Evolutionary conservation across 1,140 invertebrate species (phyloP), one percentile per base, ranked within the genome.

Genomic region (Ostrea denselamellosa): DNA sequence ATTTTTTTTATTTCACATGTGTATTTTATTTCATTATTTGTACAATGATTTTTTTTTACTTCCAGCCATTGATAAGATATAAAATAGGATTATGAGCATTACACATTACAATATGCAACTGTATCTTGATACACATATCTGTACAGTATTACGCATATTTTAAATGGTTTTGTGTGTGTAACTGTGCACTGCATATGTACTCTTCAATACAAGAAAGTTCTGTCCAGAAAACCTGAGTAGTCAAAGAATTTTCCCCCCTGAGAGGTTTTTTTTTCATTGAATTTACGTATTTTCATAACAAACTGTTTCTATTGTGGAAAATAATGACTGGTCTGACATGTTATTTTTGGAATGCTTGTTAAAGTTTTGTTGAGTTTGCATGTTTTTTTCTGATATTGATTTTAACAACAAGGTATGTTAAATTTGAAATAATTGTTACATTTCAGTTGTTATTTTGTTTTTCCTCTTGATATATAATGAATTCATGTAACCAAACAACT

Each of bases 321-420:
- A 44, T 44, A 44, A 44, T 44, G 56, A 0, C 19, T 62, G n/a
- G 17, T 19, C 19, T 62, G n/a, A 62, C 14, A 62, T 62, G 17
- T 62, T 62, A 58, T 19, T 58, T 14, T 62, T 62, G 19, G 5
- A 62, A 17, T n/a, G 17, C 56, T 77, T 34, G 68, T 77, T 77
- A 77, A 28, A 19, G 12, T 77, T 77, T 77, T 77, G 68, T 77
- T 77, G 68, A 77, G 22, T 77, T 77, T 77, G 10, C 5, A 44
- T 44, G 34, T 44, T 77, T 77, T 71, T 68, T 77, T 25, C 12
- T 77, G 68, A 77, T 28, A 77, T 77, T 77, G 28, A 77, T 77
- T 77, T 28, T 22, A 77, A 77, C 3, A n/a, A n/a, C 0, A 8
- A 58, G 14, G 56, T 62, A 0, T 62, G 56, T 62, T 62, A 62